phyloP scores from a whole-genome alignment of 92 coral and sea anemone genomes.

The Isaurus tuberculatus region DNA sequence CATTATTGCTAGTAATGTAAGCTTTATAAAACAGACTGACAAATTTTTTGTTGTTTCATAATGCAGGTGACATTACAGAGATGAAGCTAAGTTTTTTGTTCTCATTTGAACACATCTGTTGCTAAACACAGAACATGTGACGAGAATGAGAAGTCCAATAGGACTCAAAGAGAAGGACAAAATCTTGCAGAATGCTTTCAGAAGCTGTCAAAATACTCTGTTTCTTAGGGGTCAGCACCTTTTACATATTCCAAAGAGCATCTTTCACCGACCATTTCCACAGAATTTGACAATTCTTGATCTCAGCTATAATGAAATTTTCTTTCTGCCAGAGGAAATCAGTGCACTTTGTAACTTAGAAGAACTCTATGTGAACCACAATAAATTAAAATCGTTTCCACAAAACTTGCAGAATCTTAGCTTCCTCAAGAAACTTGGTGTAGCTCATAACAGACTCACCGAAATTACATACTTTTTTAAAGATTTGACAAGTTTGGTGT shows the following conservation, averaged over 20 bases:
- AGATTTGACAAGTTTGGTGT: conserved; percentile 56
- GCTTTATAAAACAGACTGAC: too few species aligned
- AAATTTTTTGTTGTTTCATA: background rate
- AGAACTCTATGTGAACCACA: conserved; percentile 75
- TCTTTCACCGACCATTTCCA: conserved; percentile 62
- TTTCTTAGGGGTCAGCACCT: conserved; percentile 80
- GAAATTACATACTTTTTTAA: conserved; percentile 58
- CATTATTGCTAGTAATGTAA: too few species aligned
- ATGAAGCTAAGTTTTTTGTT: too few species aligned
- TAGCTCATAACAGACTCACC: conserved; percentile 72
- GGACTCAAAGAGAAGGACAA: conserved; percentile 81
- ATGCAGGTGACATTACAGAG: background rate
- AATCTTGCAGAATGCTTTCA: conserved; percentile 75
- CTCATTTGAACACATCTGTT: background rate
- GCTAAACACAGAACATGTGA: conserved; percentile 47
- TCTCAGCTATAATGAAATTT: conserved; percentile 76
- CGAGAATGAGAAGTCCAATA: conserved; percentile 76
- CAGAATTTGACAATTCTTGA: conserved; percentile 62
- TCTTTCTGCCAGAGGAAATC: conserved; percentile 63
- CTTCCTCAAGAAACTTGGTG: conserved; percentile 60
- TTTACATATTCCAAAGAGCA: conserved; percentile 52
- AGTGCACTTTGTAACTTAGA: conserved; percentile 54
- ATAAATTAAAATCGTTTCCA: conserved; percentile 62
- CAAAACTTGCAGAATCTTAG: conserved; percentile 54
- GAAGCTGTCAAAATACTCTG: conserved; percentile 73